A percentile compares a stretch with the other conserved stretches of the same genome.
Evolutionary conservation across 2,888 invertebrate species (phyloP).

Genomic region (Rosalia funebris): DNA sequence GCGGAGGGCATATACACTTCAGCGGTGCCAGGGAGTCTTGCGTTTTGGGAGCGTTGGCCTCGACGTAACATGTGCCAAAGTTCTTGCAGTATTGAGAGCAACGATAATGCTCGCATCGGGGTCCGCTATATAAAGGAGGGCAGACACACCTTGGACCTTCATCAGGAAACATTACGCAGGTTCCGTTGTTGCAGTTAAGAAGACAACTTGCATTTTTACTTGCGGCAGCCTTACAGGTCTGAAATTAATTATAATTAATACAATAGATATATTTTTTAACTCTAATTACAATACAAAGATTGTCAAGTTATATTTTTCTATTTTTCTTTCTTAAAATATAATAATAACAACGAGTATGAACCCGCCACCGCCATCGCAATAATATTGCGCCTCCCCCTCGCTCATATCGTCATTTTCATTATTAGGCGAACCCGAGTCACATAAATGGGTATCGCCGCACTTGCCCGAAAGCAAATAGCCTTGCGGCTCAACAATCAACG

Average conservation of each 20-base stretch:
- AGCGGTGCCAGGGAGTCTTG: constrained; percentile 49
- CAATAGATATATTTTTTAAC: too few species aligned
- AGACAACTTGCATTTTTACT: constrained; percentile 62
- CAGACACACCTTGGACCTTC: constrained; percentile 73
- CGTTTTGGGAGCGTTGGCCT: constrained; percentile 51
- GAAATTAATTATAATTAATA: constrained; percentile 57
- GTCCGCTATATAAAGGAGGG: constrained; percentile 72
- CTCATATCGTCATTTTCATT: too few species aligned
- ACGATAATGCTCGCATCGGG: constrained; percentile 74
- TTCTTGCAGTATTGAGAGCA: constrained; percentile 77
- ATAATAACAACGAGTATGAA: too few species aligned
- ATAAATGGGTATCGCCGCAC: too few species aligned
- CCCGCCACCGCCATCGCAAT: too few species aligned
- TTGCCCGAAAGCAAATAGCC: too few species aligned
- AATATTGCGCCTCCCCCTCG: too few species aligned
- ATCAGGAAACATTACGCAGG: constrained; percentile 66
- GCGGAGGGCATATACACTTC: constrained; percentile 71
- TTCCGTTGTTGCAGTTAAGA: constrained; percentile 71
- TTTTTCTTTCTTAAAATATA: too few species aligned
- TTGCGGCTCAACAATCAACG: too few species aligned
- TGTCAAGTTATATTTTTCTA: too few species aligned
- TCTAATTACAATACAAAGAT: too few species aligned
- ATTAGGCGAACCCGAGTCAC: too few species aligned
- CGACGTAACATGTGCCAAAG: constrained; percentile 69
- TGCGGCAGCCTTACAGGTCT: constrained; percentile 58